Percentiles rank a stretch among this genome's conserved stretches.
Evolutionary conservation across 2,797 vertebrate species (phyloP).

Genomic region (Protosalanx chinensis): DNA sequence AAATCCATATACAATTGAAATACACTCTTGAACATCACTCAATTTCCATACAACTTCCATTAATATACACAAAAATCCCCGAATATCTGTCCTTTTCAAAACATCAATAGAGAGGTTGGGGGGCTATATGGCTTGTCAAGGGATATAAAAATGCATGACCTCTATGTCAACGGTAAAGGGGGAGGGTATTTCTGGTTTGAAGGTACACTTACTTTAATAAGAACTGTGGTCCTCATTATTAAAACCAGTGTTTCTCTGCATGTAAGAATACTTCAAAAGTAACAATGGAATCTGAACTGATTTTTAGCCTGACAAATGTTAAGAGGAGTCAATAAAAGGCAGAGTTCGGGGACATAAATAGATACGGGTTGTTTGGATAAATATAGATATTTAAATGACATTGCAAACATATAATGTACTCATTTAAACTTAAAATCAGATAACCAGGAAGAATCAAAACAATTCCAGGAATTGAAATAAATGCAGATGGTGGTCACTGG

Average conservation of each 20-base stretch:
- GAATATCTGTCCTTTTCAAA: conserved; percentile 77
- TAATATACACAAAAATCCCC: conserved; percentile 78
- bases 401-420: conserved; percentile 68
- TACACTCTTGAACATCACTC: conserved; percentile 81
- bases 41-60: conserved; percentile 56
- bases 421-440: conserved; percentile 65
- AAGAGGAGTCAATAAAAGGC: conserved; percentile 61
- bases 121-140: conserved; percentile 82
- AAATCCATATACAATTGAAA: conserved; percentile 80
- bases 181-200: conserved; percentile 63
- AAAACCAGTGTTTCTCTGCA: conserved; percentile 45
- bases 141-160: conserved; percentile 69
- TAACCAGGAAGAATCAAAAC: conserved; percentile 62
- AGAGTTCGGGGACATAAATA: conserved; percentile 70
- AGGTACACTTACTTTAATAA: conserved; percentile 75
- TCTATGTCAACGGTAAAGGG: conserved; percentile 54
- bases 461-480: conserved; percentile 60
- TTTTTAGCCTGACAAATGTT: conserved; percentile 50
- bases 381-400: conserved; percentile 73
- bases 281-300: conserved; percentile 34
- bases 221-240: conserved; percentile 38
- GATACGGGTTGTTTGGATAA: conserved; percentile 70
- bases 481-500: conserved; percentile 66
- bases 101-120: conserved; percentile 62
- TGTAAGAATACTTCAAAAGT: conserved; percentile 52